Conservation (phyloP, 2,797 vertebrate genomes). For the Channa striata region DNA sequence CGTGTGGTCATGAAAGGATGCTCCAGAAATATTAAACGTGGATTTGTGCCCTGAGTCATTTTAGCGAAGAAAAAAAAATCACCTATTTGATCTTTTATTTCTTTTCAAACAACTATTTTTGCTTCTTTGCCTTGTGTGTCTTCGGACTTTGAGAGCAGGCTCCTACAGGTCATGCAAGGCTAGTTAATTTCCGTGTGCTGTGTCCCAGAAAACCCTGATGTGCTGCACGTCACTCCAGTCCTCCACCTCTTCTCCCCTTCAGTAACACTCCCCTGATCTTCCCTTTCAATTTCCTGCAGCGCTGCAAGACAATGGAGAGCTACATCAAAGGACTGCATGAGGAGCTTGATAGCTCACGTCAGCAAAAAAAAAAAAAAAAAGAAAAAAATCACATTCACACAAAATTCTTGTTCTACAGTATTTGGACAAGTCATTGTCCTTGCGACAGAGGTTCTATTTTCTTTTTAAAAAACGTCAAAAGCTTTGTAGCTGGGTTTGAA, state of each 20-base stretch:
- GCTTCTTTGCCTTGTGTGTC: slow-evolving; percentile 16
- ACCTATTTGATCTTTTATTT: slow-evolving; percentile 31
- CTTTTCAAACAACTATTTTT: slow-evolving; percentile 33
- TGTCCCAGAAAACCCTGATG: slow-evolving; percentile 68
- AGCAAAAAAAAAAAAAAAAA: slow-evolving; percentile 32
- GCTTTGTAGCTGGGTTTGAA: slow-evolving; percentile 1
- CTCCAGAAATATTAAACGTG: slow-evolving; percentile 43
- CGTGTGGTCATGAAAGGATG: slow-evolving; percentile 20
- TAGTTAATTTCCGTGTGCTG: slow-evolving; percentile 71
- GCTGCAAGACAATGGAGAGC: slow-evolving; percentile 72
- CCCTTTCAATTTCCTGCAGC: slow-evolving; percentile 81
- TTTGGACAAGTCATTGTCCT: slow-evolving; percentile 56
- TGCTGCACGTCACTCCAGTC: slow-evolving; percentile 46
- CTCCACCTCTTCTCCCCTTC: slow-evolving; percentile 50
- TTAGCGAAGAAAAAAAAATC: slow-evolving; percentile 13
- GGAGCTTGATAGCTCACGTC: slow-evolving; percentile 57
- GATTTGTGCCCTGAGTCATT: slow-evolving; percentile 29
- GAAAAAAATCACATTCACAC: slow-evolving; percentile 26
- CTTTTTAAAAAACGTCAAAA: slow-evolving; percentile 36
- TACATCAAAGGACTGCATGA: slow-evolving; percentile 67
- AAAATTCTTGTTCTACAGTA: slow-evolving; percentile 32
- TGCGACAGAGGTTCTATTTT: slow-evolving; percentile 27
- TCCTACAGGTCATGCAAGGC: slow-evolving; percentile 63
- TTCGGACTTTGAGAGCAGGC: slow-evolving; percentile 23
- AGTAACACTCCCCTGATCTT: slow-evolving; percentile 58